Evolutionary conservation across 1,140 invertebrate species (phyloP), one percentile per base, ranked within the genome.

Genomic region (Mycetomoellerius zeteki): DNA sequence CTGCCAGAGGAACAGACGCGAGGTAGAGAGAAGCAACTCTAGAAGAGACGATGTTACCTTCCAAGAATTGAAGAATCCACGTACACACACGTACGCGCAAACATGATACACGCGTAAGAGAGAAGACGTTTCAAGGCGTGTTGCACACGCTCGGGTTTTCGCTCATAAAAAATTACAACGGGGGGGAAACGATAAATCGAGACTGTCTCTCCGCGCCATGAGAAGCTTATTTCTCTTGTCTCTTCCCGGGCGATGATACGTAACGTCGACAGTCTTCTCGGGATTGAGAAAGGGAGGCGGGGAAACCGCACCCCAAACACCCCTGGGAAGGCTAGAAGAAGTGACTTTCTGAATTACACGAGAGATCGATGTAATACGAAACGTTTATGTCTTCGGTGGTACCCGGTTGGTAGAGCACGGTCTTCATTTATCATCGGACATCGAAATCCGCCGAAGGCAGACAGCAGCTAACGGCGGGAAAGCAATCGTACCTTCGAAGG

Each of bases 281-380:
- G 62, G 43, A 85, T 64, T 65, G 84, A 27, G 84, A 77, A 47
- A 43, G 60, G 21, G 43, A 5, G 33, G 50, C 14, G 50, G 82
- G 50, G 16, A 21, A 65, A 47, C 82, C 82, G 47, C 82, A 33
- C 47, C 24, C 54, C 12, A 16, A 64, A 30, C 73, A 58, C 37
- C 73, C 58, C 2, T 52, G 72, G 30, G 73, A 52, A 14, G 50
- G 43, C 30, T 37, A 30, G 21, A 64, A 78, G 47, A 85, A 85
- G 75, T 67, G 62, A 64, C 72, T 85, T 84, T 84, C 67, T 62
- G 69, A 84, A 84, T 84, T 84, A 84, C 69, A 84, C 69, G 69
- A n/a, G 67, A 84, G 69, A 84, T 75, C 80, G 80, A 84, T 73
- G 80, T 84, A 84, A 84, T 84, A 84, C 80, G 80, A 84, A 84